Percentiles rank a stretch among this genome's conserved stretches.
These are phyloP conservation scores for Oscarella lobularis DNA, from an alignment of 37 sponge, comb jelly and placozoan genomes.

Conservation along the genomic window DNA sequence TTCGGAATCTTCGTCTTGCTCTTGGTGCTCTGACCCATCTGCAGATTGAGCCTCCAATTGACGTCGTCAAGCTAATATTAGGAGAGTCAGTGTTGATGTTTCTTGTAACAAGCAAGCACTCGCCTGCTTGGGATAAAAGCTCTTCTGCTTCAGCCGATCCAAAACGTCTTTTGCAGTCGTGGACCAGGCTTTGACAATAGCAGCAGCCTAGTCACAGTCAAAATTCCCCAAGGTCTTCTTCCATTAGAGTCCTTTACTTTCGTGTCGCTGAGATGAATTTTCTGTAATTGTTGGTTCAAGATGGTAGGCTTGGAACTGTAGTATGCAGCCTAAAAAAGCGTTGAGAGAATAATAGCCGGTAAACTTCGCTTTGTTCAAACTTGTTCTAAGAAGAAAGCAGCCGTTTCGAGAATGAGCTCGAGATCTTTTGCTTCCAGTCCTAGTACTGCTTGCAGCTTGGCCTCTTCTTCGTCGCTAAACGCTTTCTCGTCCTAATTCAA, in stretches of 20 bases:
- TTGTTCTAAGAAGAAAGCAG: conserved; percentile 53
- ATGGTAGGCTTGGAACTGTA: conserved; percentile 49
- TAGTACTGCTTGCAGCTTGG: conserved; percentile 52
- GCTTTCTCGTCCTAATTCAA: conserved; percentile 35
- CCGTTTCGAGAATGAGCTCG: conserved; percentile 58
- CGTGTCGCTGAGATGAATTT: conserved; percentile 34
- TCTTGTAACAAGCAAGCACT: too few relatives aligned
- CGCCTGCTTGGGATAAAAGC: conserved; percentile 70
- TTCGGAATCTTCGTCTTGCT: conserved; percentile 71
- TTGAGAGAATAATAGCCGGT: background rate
- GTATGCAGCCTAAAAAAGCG: conserved; percentile 39
- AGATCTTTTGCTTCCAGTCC: conserved; percentile 49
- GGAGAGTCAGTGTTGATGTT: background rate
- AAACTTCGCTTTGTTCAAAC: conserved; percentile 2
- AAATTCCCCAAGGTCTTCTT: background rate
- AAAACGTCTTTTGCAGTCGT: conserved; percentile 41
- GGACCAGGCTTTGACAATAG: conserved; percentile 59
- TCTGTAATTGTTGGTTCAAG: conserved; percentile 43
- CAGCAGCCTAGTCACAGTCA: conserved; percentile 15
- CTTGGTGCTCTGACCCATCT: conserved; percentile 55
- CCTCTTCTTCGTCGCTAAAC: conserved; percentile 63
- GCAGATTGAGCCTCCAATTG: conserved; percentile 74
- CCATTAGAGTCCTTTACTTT: conserved; percentile 27
- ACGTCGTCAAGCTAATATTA: conserved; percentile 70
- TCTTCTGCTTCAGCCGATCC: conserved; percentile 47